Evolutionary conservation across 2,797 vertebrate species (phyloP).

Genomic region (Scomberomorus guttatus): DNA sequence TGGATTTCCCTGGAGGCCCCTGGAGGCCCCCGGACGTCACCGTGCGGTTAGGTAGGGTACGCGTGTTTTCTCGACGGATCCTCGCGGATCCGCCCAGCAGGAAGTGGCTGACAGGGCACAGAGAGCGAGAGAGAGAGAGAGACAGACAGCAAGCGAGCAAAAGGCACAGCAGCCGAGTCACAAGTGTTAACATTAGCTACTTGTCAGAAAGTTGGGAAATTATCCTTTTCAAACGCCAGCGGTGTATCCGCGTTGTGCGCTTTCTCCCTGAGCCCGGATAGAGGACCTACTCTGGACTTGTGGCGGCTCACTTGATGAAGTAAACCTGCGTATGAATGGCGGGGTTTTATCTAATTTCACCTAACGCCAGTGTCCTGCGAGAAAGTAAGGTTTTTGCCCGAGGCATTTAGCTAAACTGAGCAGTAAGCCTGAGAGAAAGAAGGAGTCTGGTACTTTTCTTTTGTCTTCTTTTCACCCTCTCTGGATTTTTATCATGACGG

Average conservation of each 20-base stretch:
- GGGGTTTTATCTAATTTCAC: slow-evolving; percentile 61
- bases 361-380: slow-evolving; percentile 28
- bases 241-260: background rate
- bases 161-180: background rate
- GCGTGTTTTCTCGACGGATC: slow-evolving; percentile 67
- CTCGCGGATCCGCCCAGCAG: slow-evolving; percentile 85
- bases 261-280: background rate
- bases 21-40: slow-evolving; percentile 6
- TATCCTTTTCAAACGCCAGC: accelerated
- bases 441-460: slow-evolving; percentile 27
- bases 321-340: slow-evolving; percentile 70
- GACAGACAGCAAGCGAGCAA: slow-evolving; percentile 16
- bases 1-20: background rate
- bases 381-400: slow-evolving; percentile 36
- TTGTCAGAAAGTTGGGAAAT: slow-evolving; percentile 42
- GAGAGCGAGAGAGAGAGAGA: background rate
- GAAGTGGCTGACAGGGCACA: slow-evolving; percentile 72
- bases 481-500: slow-evolving; percentile 86
- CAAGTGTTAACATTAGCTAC: background rate
- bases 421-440: background rate
- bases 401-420: slow-evolving; percentile 23
- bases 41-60: slow-evolving; percentile 11
- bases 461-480: slow-evolving; percentile 35
- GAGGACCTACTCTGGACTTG: background rate
- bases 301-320: slow-evolving; percentile 23